Evolutionary conservation across 2,113 vertebrate genomes (phyloP).

Genomic region (Trichechus manatus): DNA sequence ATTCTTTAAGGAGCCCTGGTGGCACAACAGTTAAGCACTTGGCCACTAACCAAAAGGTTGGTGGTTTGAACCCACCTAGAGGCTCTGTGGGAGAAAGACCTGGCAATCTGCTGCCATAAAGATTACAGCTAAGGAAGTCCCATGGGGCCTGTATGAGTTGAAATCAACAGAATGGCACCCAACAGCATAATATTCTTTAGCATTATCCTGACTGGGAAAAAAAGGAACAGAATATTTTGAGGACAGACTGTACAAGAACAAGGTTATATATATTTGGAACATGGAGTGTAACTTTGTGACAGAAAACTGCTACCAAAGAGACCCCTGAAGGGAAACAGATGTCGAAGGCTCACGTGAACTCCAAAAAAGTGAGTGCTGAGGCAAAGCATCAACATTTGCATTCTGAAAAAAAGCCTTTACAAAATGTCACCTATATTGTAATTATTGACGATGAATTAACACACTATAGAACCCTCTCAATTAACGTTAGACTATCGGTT

Average conservation of each 20-base stretch:
- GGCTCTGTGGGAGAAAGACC: background rate
- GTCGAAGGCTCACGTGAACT: background rate
- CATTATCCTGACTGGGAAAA: background rate
- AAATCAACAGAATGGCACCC: no score
- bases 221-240: slow-evolving; percentile 62
- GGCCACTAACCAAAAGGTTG: background rate
- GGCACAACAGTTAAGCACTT: background rate
- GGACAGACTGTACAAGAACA: slow-evolving; percentile 72
- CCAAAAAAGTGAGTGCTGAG: slow-evolving; percentile 47
- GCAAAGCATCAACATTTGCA: slow-evolving; percentile 47
- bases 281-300: slow-evolving; percentile 57
- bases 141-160: no score
- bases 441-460: background rate
- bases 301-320: slow-evolving; percentile 68
- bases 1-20: background rate
- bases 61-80: background rate
- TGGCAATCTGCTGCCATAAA: background rate
- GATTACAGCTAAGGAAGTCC: no score
- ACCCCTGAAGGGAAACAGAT: slow-evolving; percentile 82
- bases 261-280: slow-evolving; percentile 71
- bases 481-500: background rate
- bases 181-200: background rate
- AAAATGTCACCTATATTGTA: background rate
- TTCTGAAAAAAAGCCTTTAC: slow-evolving; percentile 44
- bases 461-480: background rate